Evolutionary conservation across 2,113 vertebrate genomes (phyloP), one percentile per base, ranked within the genome.

Genomic region (Odontophorus gujanensis): DNA sequence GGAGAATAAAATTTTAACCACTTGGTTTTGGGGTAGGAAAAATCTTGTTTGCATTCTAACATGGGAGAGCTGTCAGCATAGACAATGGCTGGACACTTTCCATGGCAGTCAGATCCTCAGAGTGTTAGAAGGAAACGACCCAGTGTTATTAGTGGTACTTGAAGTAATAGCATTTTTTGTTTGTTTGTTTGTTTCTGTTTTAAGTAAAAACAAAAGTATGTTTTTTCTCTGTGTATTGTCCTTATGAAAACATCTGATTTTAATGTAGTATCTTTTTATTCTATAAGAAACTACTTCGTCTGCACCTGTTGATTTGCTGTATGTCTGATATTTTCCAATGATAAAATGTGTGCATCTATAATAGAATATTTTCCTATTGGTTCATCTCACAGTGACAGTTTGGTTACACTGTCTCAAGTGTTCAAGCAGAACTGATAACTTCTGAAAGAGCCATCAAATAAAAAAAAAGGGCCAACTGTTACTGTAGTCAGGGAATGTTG

Each of bases 1-100:
- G 97, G 97, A 98, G 95, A 98, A 97, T 85, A 90, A 93, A 94
- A 97, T 97, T 97, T 97, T 97, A 98, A 97, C 95, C 19, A 21
- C 89, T 97, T 97, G 97, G 96, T 90, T 97, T 97, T 88, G 81
- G 81, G 86, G 93, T 84, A 93, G 77, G 95, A 97, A 96, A 97
- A 97, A 97, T 96, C 96, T 81, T 96, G 96, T 96, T 95, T 97
- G 97, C 94, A 95, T 96, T 97, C 55, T 95, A 97, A 96, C 92
- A 98, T 90, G 89, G 89, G 95, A 94, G 96, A 97, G 66, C 89
- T 96, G 92, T 92, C 95, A 94, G 85, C 85, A 95, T 77, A 89
- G 89, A 92, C 12, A 13, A 40, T 5, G 53, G 95, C 73, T 95
- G 96, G 95, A 71, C 94, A 96, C 93, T 81, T 96, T 93, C 80